Percentiles rank a stretch among this genome's conserved stretches.
Evolutionary conservation across 2,888 invertebrate genomes (phyloP).

Genomic region (Synergus umbraculus): DNA sequence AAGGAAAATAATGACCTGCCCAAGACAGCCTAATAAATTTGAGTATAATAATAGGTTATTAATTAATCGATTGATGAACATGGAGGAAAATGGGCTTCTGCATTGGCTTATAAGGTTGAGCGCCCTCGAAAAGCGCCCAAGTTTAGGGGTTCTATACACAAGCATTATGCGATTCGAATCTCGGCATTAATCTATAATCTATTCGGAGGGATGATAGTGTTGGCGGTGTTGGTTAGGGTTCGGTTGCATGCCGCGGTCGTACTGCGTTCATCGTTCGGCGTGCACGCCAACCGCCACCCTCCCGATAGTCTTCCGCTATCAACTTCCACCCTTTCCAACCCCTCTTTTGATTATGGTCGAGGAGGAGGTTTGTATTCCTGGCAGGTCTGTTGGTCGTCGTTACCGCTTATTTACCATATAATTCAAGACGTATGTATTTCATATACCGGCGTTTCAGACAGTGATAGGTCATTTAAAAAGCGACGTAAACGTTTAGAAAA

Average conservation of each 20-base stretch:
- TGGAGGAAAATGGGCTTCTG: neutral
- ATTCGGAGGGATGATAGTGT: neutral
- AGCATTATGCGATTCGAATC: constrained; percentile 1
- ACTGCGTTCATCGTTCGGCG: neutral
- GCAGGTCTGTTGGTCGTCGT: neutral
- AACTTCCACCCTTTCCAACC: neutral
- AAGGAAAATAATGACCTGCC: neutral
- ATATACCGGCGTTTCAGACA: neutral
- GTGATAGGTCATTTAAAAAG: constrained; percentile 7
- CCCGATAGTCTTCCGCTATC: neutral
- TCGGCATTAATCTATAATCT: constrained; percentile 2
- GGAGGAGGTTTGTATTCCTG: neutral
- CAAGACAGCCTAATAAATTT: neutral
- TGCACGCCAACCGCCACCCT: neutral
- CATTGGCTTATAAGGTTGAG: neutral
- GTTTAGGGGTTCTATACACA: neutral
- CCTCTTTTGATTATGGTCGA: neutral
- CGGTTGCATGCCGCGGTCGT: neutral
- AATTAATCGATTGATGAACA: neutral
- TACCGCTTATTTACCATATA: constrained; percentile 1
- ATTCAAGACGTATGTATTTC: neutral
- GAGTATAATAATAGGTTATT: neutral
- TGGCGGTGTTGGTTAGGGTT: neutral
- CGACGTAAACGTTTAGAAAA: neutral
- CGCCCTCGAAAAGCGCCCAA: neutral